Percentiles rank a stretch among this genome's conserved stretches.
Evolutionary conservation across 2,113 vertebrate species (phyloP).

Genomic region (Serinus canaria): DNA sequence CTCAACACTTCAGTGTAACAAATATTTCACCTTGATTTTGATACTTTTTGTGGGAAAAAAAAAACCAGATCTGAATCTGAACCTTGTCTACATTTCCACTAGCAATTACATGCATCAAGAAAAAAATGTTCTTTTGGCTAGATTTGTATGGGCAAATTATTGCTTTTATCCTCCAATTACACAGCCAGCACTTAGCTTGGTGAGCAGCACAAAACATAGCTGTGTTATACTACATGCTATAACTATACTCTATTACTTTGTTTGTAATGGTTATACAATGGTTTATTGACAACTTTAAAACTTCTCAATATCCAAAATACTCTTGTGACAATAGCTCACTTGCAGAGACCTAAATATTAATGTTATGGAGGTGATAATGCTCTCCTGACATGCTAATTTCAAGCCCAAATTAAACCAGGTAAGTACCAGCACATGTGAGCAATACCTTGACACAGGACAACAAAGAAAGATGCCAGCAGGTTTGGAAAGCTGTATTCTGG

Average conservation of each 20-base stretch:
- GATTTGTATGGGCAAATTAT: neutral
- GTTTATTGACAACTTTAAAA: neutral
- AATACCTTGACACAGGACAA: accelerated
- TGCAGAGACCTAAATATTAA: neutral
- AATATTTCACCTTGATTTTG: neutral
- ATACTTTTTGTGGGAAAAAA: neutral
- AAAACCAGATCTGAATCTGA: neutral
- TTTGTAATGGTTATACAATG: neutral
- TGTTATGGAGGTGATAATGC: accelerated
- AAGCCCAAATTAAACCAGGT: neutral
- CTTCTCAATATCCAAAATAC: neutral
- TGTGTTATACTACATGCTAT: neutral
- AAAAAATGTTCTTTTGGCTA: neutral
- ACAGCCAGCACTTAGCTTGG: neutral
- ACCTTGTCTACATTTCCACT: neutral
- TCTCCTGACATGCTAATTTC: neutral
- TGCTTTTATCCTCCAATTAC: neutral
- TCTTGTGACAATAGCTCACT: neutral
- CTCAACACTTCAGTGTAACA: neutral
- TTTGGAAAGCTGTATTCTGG: neutral
- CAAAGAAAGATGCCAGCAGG: neutral
- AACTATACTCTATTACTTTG: neutral
- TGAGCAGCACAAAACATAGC: neutral
- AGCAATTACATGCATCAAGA: neutral
- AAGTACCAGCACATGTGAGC: neutral